phyloP scores from a whole-genome alignment of 2,113 vertebrate species.

The Dinomys branickii region DNA sequence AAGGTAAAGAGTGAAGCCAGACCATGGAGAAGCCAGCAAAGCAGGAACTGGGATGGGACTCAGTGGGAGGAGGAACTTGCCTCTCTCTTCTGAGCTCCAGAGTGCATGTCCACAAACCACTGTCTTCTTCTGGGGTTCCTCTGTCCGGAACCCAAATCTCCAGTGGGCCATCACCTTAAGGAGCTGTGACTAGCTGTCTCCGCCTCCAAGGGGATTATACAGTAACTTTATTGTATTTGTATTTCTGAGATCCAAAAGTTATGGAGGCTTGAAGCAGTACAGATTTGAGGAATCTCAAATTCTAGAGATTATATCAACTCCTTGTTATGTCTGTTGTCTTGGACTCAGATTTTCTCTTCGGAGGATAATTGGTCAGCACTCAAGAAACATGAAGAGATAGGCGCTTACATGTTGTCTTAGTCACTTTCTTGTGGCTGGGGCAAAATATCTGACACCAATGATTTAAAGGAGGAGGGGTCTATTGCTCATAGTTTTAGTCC shows the following conservation, averaged over 20 bases:
- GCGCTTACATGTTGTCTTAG: not conserved
- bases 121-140: not conserved
- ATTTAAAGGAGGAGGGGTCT: not conserved
- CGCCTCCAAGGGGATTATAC: not conserved
- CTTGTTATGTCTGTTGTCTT: not conserved
- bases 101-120: too few relatives aligned
- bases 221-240: not conserved
- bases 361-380: not conserved
- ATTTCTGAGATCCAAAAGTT: not conserved
- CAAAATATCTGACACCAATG: not conserved
- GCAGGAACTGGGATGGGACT: too few relatives aligned
- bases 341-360: not conserved
- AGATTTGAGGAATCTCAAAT: not conserved
- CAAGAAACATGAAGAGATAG: not conserved
- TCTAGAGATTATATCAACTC: not conserved
- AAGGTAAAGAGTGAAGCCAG: not conserved
- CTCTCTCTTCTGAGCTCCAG: not conserved
- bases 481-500: not conserved
- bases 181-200: not conserved
- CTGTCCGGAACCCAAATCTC: not conserved
- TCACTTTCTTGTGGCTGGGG: not conserved
- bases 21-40: not conserved
- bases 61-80: not conserved
- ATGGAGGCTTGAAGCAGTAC: not conserved
- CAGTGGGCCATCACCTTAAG: not conserved